phyloP scores from a whole-genome alignment of 2,113 vertebrate species.

The Trematocara stigmaticum region DNA sequence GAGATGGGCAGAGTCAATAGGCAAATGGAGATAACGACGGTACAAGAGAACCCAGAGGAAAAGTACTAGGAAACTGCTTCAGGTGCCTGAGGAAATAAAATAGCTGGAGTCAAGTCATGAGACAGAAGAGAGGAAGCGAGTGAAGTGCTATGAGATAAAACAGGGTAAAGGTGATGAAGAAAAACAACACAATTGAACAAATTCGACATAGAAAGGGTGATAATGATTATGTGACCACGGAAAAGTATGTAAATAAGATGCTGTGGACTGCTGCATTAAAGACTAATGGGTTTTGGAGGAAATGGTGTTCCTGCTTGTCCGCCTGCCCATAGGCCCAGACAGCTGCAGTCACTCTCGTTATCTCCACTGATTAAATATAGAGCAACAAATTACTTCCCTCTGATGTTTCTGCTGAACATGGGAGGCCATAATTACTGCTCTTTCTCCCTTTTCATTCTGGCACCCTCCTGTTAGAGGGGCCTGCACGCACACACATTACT shows the following conservation, averaged over 20 bases:
- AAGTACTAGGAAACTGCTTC: background rate
- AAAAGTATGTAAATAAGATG: conserved; percentile 49
- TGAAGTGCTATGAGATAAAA: background rate
- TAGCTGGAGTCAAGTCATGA: background rate
- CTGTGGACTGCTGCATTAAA: conserved; percentile 32
- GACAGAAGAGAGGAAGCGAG: background rate
- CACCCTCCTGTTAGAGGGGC: conserved; percentile 35
- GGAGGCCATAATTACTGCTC: conserved; percentile 64
- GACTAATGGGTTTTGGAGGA: conserved; percentile 64
- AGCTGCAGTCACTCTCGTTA: conserved; percentile 63
- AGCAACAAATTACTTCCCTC: conserved; percentile 73
- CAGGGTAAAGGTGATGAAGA: background rate
- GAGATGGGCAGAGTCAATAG: background rate
- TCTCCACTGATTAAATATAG: conserved; percentile 71
- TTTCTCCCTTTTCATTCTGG: conserved; percentile 45
- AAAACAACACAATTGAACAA: background rate
- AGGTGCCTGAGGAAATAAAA: background rate
- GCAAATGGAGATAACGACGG: background rate
- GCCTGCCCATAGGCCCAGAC: conserved; percentile 53
- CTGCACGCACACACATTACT: background rate
- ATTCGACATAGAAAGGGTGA: conserved; percentile 11
- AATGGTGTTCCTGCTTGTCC: conserved; percentile 53
- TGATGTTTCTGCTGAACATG: conserved; percentile 67
- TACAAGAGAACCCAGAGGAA: background rate
- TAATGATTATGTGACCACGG: conserved; percentile 39